A percentile compares a stretch with the other conserved stretches of the same genome.
Evolutionary conservation across 2,888 invertebrate species (phyloP).

Genomic region (Campoplex capitator): DNA sequence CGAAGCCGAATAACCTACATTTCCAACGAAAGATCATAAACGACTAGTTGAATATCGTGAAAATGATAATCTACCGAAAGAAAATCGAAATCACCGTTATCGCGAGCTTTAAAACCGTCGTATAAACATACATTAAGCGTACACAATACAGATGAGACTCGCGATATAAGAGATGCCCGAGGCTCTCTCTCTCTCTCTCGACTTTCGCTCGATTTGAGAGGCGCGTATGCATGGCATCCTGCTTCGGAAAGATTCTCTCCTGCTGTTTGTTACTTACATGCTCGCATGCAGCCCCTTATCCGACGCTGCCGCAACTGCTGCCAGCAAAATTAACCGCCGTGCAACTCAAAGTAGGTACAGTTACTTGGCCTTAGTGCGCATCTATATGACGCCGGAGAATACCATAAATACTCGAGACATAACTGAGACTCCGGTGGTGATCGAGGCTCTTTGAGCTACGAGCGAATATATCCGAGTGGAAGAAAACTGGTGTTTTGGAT

Average conservation of each 20-base stretch:
- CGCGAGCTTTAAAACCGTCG: neutral
- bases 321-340: slow-evolving; percentile 60
- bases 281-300: slow-evolving; percentile 7
- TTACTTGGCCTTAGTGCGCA: slow-evolving; percentile 77
- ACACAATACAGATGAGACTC: slow-evolving; percentile 30
- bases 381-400: slow-evolving; percentile 40
- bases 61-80: slow-evolving; percentile 17
- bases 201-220: slow-evolving; percentile 30
- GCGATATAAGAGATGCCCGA: neutral
- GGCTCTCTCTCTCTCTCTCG: neutral
- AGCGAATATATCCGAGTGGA: neutral
- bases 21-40: neutral
- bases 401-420: slow-evolving; percentile 5
- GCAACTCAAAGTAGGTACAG: slow-evolving; percentile 73
- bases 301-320: slow-evolving; percentile 3
- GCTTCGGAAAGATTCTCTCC: slow-evolving; percentile 31
- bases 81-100: slow-evolving; percentile 47
- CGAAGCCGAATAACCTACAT: neutral
- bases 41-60: slow-evolving; percentile 5
- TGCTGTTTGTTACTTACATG: neutral
- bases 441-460: neutral
- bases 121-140: neutral
- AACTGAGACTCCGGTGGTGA: neutral
- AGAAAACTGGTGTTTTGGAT: neutral
- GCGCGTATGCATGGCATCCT: neutral